Percentiles rank a stretch among this genome's conserved stretches.
These are phyloP conservation scores for Peromyscus nudipes DNA, from an alignment of 2,797 vertebrate species.

Conservation along the genomic window DNA sequence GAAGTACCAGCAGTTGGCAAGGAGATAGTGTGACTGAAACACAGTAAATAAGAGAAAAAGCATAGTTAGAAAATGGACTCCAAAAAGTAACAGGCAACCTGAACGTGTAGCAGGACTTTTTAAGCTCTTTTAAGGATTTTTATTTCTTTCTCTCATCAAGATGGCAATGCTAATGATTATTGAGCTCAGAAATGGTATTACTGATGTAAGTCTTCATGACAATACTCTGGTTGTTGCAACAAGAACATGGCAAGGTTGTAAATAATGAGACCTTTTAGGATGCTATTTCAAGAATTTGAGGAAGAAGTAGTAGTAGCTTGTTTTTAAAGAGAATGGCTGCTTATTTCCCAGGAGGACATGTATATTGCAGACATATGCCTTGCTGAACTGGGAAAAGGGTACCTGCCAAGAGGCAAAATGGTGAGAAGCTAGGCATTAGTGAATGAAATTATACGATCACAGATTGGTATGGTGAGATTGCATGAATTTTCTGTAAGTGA, in stretches of 20 bases:
- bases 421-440: neutral
- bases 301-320: neutral
- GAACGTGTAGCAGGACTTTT: neutral
- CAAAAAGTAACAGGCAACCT: neutral
- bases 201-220: neutral
- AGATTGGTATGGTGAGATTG: neutral
- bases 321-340: neutral
- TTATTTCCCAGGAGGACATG: neutral
- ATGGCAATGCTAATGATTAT: neutral
- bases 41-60: neutral
- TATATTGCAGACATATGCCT: neutral
- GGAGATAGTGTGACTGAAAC: neutral
- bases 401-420: neutral
- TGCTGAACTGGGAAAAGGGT: neutral
- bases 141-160: neutral
- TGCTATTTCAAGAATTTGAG: neutral
- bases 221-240: neutral
- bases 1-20: constrained; percentile 12
- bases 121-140: neutral
- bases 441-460: neutral
- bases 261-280: neutral
- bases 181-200: neutral
- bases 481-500: neutral
- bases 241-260: constrained; percentile 23
- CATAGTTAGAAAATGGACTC: neutral